phyloP scores from a whole-genome alignment of 1,140 invertebrate genomes.

The Bombus turneri region DNA sequence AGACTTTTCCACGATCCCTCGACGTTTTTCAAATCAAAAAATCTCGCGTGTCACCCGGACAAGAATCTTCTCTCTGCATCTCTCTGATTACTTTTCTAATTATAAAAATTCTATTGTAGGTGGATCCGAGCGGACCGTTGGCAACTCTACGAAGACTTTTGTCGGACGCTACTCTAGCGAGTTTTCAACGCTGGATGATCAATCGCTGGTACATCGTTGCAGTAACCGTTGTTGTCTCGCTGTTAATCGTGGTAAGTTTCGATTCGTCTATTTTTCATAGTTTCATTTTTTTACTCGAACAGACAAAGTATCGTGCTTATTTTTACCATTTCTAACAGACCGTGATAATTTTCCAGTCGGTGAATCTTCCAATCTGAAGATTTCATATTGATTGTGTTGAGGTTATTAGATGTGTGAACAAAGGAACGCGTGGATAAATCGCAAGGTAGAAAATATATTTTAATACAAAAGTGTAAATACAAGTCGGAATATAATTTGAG shows the following conservation, averaged over 20 bases:
- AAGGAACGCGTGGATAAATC: too few relatives aligned
- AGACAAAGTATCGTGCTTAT: too few relatives aligned
- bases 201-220: conserved; percentile 93
- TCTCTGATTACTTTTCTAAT: not conserved
- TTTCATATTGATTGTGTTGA: too few relatives aligned
- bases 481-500: too few relatives aligned
- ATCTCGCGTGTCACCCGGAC: not conserved
- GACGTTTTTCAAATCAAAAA: not conserved
- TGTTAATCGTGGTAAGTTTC: conserved; percentile 89
- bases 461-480: too few relatives aligned
- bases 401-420: too few relatives aligned
- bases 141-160: conserved; percentile 94
- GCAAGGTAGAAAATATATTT: too few relatives aligned
- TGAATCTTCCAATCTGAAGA: too few relatives aligned
- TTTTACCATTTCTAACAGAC: not conserved
- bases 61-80: not conserved
- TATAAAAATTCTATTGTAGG: conserved; percentile 70
- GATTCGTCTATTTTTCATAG: not conserved
- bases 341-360: too few relatives aligned
- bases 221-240: conserved; percentile 86
- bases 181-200: conserved; percentile 91
- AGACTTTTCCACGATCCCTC: too few relatives aligned
- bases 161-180: conserved; percentile 95
- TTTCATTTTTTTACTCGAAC: not conserved
- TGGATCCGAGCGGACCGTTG: conserved; percentile 95